These are phyloP conservation scores for Drosophila rellima DNA, from an alignment of 2,888 invertebrate genomes.

Conservation along the genomic window DNA sequence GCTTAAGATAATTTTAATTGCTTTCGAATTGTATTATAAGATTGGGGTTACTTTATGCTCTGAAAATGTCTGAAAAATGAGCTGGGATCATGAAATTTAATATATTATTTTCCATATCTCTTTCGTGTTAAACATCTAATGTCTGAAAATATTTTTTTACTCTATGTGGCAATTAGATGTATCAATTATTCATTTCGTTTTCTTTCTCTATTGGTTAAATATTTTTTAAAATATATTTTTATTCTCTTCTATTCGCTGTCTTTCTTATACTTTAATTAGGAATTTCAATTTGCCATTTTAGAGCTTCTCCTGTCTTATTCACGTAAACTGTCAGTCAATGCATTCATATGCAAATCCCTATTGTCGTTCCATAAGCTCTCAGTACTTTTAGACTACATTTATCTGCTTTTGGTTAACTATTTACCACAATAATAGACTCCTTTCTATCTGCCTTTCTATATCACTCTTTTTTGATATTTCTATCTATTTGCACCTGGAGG, in stretches of 20 bases:
- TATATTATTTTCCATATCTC: no score
- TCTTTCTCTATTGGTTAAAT: no score
- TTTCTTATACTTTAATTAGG: background rate
- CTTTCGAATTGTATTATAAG: conserved; percentile 1
- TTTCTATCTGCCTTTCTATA: background rate
- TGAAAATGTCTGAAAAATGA: no score
- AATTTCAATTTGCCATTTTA: background rate
- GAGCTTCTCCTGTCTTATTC: background rate
- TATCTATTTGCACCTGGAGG: conserved; percentile 28
- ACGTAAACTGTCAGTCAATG: background rate
- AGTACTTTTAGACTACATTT: background rate
- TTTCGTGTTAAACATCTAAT: no score
- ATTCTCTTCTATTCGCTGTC: background rate
- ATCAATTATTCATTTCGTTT: no score
- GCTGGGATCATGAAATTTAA: no score
- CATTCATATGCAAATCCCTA: background rate
- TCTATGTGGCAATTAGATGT: no score
- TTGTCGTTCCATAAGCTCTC: background rate
- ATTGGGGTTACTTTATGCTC: no score
- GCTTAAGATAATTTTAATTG: conserved; percentile 11
- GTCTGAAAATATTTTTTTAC: no score
- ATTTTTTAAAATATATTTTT: background rate
- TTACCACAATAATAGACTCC: background rate
- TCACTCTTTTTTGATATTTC: background rate
- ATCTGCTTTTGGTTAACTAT: background rate